phyloP scores from a whole-genome alignment of 92 coral and sea anemone genomes.

The Chrysogorgia sp. region DNA sequence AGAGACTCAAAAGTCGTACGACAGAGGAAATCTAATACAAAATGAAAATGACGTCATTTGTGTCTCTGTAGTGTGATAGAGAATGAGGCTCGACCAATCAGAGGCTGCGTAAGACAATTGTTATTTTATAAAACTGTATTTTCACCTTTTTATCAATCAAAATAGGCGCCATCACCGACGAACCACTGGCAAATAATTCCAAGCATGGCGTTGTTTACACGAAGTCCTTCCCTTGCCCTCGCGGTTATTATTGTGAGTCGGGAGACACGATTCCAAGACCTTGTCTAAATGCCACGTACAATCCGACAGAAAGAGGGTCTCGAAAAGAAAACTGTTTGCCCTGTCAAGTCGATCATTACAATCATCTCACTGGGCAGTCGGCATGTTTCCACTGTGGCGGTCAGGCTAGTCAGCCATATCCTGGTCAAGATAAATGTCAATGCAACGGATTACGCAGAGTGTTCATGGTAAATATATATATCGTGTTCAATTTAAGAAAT shows the following conservation, averaged over 20 bases:
- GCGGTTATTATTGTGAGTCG: constrained; percentile 80
- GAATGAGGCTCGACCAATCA: no score
- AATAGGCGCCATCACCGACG: constrained; percentile 91
- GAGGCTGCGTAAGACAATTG: no score
- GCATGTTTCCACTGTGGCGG: constrained; percentile 84
- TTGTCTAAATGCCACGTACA: constrained; percentile 86
- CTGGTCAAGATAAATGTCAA: constrained; percentile 75
- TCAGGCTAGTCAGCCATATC: constrained; percentile 58
- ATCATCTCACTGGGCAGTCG: constrained; percentile 71
- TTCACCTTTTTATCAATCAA: no score
- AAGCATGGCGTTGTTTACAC: constrained; percentile 70
- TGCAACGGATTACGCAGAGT: constrained; percentile 83
- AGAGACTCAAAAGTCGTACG: no score
- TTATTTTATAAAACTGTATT: no score
- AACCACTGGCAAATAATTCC: constrained; percentile 75
- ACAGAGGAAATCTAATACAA: no score
- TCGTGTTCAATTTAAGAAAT: no score
- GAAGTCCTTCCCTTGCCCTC: constrained; percentile 80
- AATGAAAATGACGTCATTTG: no score
- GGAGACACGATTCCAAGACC: constrained; percentile 73
- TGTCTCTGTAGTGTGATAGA: no score
- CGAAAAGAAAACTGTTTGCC: constrained; percentile 70
- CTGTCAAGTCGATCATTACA: constrained; percentile 70
- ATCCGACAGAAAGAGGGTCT: constrained; percentile 67
- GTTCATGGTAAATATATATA: constrained; percentile 67